Base-by-base conservation (phyloP, 2,113 vertebrate genomes). In the Tichodroma muraria region DNA sequence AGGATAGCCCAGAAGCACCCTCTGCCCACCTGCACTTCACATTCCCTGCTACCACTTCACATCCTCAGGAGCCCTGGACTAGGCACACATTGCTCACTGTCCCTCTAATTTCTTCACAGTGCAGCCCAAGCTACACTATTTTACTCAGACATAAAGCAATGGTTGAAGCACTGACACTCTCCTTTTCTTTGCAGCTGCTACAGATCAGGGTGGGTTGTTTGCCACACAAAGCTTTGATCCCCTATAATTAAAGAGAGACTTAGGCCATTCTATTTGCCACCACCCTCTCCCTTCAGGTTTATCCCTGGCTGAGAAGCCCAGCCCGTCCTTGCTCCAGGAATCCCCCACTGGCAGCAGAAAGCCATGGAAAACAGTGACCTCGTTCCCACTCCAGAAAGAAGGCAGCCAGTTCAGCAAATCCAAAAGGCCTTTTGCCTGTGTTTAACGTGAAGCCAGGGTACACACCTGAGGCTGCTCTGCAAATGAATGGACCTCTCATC, bases 81-180 rank as follows among this genome's bases (percentile, higher is more conserved):
- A 5, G 35, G 18, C 35, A 50, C 13, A 6, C 6, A 8, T 23
- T 56, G 6, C 47, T 47, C 77, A 50, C 22, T 4, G 4, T 6
- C 19, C 23, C 28, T 73, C 30, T 54, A 1, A 24, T 73, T 35
- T 42, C 42, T 24, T 37, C 11, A 4, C 2, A 8, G 25, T 3
- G 16, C 53, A 49, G 44, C 22, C 37, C 13, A 7, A 64, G n/a
- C 19, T 9, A 2, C 4, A 0, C 9, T 1, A 3, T 11, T 33
- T n/a, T 4, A 20, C n/a, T 33, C 0, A 0, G 49, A n/a, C 8
- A 10, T 5, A 28, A 30, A 56, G 28, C 53, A 44, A 9, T 3
- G 31, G 28, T 37, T 71, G 35, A 56, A 1, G 1, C 14, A 31
- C 17, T 23, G 42, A 33, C 53, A 25, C 3, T 3, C 18, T 15